Evolutionary conservation across 2,113 vertebrate genomes (phyloP), one percentile per base, ranked within the genome.

Genomic region (Oenanthe melanoleuca): DNA sequence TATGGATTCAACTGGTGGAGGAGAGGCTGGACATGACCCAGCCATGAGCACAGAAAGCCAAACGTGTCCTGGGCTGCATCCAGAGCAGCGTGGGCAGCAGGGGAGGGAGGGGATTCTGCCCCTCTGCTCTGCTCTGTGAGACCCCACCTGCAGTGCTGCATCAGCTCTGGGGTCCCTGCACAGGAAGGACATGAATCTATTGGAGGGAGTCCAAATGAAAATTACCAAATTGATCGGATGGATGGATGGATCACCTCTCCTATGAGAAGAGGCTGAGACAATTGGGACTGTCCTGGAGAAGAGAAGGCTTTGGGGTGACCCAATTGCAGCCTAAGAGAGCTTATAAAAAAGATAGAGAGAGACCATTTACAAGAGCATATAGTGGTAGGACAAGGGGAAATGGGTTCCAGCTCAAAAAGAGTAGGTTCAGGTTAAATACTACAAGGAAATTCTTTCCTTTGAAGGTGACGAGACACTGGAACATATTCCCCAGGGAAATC

Each of bases 41-140:
- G 26, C 22, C 0, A 20, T 57, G 37, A 0, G 38, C 38, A 28
- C 37, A 59, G 44, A 66, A 1, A 38, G n/a, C 14, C 50, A 50
- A 4, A 5, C 0, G 0, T 44, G 16, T 26, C 42, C 59, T 57
- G 50, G 22, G 22, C 75, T 37, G 34, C 34, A 37, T 37, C 34
- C 34, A 37, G 34, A 37, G 34, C 34, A 37, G 34, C 34, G 34
- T 37, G 34, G 34, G 34, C 34, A 37, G 34, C 42, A 44, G 37
- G 26, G 28, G 0, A 73, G 75, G 57, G 34, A 56, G 59, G 33
- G 28, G 33, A 29, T 73, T 73, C 44, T 57, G 52, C 19, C 23
- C 10, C 37, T 65, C 59, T 72, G 12, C 50, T 88, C 57, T 38
- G 23, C 24, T 64, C 29, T 64, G 50, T 71, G 65, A 72, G 50